phyloP scores from a whole-genome alignment of 1,140 invertebrate species.

The Pollicipes pollicipes region DNA sequence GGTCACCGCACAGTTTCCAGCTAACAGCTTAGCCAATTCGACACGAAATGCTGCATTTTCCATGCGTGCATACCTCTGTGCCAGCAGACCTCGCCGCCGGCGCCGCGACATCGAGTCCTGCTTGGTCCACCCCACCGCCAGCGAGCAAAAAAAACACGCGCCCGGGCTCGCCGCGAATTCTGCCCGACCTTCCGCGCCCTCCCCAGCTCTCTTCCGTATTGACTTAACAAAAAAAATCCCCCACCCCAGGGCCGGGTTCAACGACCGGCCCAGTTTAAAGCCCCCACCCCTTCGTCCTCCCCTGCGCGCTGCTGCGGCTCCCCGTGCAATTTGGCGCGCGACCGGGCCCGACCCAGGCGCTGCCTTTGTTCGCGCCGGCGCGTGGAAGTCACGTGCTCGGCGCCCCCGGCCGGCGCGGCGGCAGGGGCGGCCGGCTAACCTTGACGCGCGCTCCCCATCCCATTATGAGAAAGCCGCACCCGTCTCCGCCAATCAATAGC shows the following conservation, averaged over 20 bases:
- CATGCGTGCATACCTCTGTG: no score
- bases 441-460: background rate
- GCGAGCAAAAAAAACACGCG: background rate
- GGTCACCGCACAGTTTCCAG: no score
- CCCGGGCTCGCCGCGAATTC: background rate
- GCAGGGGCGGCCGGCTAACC: background rate
- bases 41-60: no score
- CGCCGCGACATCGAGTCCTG: no score
- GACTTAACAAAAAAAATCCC: background rate
- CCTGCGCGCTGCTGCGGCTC: background rate
- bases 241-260: background rate
- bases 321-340: background rate
- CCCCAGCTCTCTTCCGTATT: background rate
- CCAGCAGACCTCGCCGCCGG: background rate
- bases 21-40: no score
- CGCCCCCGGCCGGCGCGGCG: no score
- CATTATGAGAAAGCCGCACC: background rate
- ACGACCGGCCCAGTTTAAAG: background rate
- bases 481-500: background rate
- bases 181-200: background rate
- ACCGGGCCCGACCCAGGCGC: no score
- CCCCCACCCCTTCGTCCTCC: background rate
- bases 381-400: background rate
- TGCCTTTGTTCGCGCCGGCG: background rate
- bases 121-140: background rate